A percentile compares a stretch with the other conserved stretches of the same genome.
These are phyloP conservation scores for Chrysolina oricalcia DNA, from an alignment of 2,888 invertebrate genomes.

Conservation along the genomic window DNA sequence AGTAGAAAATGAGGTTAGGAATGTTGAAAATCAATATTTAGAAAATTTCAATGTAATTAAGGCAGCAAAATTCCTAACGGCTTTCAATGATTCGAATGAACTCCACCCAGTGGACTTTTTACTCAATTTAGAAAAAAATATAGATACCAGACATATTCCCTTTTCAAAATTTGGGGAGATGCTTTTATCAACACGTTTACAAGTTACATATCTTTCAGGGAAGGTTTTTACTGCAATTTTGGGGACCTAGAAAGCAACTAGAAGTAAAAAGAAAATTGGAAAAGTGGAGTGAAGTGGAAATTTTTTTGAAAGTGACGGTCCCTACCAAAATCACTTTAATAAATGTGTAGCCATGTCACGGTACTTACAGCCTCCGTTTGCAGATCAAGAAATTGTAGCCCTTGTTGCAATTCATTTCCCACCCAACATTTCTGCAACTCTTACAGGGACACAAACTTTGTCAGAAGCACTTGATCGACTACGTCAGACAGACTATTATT, in stretches of 20 bases:
- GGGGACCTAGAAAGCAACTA: background rate
- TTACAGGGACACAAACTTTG: background rate
- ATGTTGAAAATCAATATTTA: background rate
- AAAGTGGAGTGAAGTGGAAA: too few relatives aligned
- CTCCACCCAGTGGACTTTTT: background rate
- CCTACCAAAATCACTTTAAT: too few relatives aligned
- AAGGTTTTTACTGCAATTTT: too few relatives aligned
- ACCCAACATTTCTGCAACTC: background rate
- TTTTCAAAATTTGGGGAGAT: background rate
- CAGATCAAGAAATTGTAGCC: too few relatives aligned
- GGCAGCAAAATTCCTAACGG: background rate
- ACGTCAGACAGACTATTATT: too few relatives aligned
- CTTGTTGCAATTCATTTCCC: background rate
- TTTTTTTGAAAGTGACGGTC: too few relatives aligned
- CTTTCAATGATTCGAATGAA: background rate
- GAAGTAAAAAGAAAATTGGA: too few relatives aligned
- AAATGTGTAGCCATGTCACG: too few relatives aligned
- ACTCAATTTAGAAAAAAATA: background rate
- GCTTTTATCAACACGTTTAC: too few relatives aligned
- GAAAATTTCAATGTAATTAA: background rate
- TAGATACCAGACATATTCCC: background rate
- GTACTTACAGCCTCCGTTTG: too few relatives aligned
- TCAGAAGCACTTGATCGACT: background rate
- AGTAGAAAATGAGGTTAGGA: slow-evolving; percentile 6
- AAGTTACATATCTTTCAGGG: too few relatives aligned